Conservation (phyloP, 2,888 invertebrate species). For the Andrena dorsata region DNA sequence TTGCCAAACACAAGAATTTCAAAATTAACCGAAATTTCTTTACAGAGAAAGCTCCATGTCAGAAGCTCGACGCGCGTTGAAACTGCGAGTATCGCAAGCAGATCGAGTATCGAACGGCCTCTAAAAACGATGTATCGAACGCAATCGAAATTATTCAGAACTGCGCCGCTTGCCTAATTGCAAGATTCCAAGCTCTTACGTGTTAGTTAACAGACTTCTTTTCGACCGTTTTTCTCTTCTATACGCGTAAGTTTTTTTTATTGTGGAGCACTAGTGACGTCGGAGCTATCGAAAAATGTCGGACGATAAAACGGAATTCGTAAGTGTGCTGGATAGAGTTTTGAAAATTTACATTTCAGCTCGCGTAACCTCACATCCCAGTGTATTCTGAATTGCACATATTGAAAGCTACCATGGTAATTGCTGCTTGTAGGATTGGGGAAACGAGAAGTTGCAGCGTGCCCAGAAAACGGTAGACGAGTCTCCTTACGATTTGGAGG, state of each 20-base stretch:
- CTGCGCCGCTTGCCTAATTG: constrained; percentile 6
- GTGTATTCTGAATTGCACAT: background rate
- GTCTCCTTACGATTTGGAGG: constrained; percentile 97
- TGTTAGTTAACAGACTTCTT: constrained; percentile 13
- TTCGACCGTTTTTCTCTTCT: constrained; percentile 12
- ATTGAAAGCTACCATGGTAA: background rate
- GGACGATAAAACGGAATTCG: constrained; percentile 78
- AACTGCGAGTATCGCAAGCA: background rate
- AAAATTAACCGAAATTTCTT: constrained; percentile 7
- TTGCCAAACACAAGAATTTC: background rate
- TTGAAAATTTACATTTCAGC: too few relatives aligned
- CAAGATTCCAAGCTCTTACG: background rate
- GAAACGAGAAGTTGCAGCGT: constrained; percentile 92
- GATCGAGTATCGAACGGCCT: constrained; percentile 21
- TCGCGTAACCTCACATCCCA: constrained; percentile 56
- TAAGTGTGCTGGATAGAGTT: constrained; percentile 63
- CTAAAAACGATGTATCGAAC: constrained; percentile 25
- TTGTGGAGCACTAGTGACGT: constrained; percentile 13
- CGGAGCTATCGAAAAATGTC: constrained; percentile 66
- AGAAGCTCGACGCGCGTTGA: background rate
- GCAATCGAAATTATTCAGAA: background rate
- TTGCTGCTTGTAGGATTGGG: constrained; percentile 91
- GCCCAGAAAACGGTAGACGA: constrained; percentile 95
- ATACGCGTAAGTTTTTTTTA: constrained; percentile 18
- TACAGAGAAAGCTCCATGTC: background rate